Base-by-base conservation (phyloP, 2,797 vertebrate genomes). In the Gobionotothen gibberifrons region DNA sequence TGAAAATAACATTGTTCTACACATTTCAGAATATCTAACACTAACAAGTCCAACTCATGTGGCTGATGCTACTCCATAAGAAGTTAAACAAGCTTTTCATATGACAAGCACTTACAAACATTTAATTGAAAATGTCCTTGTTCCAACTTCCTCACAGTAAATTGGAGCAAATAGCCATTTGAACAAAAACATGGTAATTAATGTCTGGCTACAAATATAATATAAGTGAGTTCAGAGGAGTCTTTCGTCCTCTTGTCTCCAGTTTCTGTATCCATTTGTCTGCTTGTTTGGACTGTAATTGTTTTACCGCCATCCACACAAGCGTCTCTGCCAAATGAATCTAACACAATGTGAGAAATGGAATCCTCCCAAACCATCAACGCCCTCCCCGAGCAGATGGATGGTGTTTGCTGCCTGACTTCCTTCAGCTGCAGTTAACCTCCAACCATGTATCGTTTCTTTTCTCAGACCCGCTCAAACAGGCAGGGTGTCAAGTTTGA, bases 281-380 rank as follows among this genome's bases (percentile, higher is more conserved):
- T 59, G 19, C 53, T 3, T 21, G 10, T 46, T 78, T 59, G 48
- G 29, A 48, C 40, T 53, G 21, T 77, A 71, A 72, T 69, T 72
- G 36, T 78, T 9, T 77, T 53, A 76, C 52, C 39, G 52, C 9
- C 3, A 14, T 51, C 55, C 54, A 32, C 55, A 52, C 22, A n/a
- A 53, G 59, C 0, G 0, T 53, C 1, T 22, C 0, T 78, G 79
- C 83, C 85, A 89, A 83, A 87, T 67, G 8, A 78, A 70, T 86
- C 52, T 70, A 64, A 76, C 49, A 52, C 47, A 70, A 76, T 57
- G 66, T 77, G 83, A 85, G 54, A 86, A 79, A 78, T 80, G 66
- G 69, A 90, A 73, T 7, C 61, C 21, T 62, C 71, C 72, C 66
- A 79, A 79, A 81, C 43, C 40, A 81, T 77, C 76, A 58, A 67